Conservation (phyloP, 2,888 invertebrate species). For the Drosophila leonis region DNA sequence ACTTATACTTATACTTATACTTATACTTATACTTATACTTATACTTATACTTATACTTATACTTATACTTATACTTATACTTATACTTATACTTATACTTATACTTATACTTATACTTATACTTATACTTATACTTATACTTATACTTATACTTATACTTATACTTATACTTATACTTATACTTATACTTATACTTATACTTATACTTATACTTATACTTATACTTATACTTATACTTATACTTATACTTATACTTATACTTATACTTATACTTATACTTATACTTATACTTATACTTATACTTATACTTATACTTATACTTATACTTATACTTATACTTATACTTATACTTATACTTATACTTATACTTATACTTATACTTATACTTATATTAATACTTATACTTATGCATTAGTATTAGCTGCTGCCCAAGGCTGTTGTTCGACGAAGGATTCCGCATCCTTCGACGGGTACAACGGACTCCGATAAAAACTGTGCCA, state of each 20-base stretch:
- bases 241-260: background rate
- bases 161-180: slow-evolving; percentile 3
- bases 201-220: background rate
- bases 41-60: background rate
- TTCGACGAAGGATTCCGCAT: slow-evolving; percentile 35
- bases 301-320: background rate
- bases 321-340: slow-evolving; percentile 3
- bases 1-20: background rate
- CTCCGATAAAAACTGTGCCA: slow-evolving; percentile 63
- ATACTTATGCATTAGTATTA: background rate
- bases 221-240: background rate
- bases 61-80: background rate
- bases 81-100: background rate
- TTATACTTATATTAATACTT: background rate
- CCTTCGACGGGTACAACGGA: slow-evolving; percentile 53
- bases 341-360: slow-evolving; percentile 1
- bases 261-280: background rate
- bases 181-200: slow-evolving; percentile 2
- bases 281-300: slow-evolving; percentile 4
- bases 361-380: slow-evolving; percentile 3
- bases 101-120: background rate
- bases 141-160: background rate
- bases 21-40: background rate
- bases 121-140: background rate
- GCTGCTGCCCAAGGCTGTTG: slow-evolving; percentile 46